Percentiles rank a stretch among this genome's conserved stretches.
These are phyloP conservation scores for Scomber scombrus DNA, from an alignment of 2,113 vertebrate species.

Conservation along the genomic window DNA sequence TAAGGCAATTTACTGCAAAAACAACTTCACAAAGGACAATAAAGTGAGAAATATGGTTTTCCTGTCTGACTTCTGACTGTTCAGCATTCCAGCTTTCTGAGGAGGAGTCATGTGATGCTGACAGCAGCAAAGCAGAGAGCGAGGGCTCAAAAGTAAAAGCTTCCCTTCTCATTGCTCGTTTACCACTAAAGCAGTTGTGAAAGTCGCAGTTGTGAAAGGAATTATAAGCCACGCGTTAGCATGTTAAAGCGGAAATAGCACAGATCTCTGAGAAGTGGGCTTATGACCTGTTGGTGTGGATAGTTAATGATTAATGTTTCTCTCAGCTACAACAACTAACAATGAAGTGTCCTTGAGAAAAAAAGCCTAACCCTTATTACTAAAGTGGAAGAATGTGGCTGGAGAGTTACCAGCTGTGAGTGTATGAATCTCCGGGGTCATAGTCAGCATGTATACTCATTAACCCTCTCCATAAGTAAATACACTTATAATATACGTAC, in stretches of 20 bases:
- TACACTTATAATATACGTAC: neutral
- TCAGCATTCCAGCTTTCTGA: slow-evolving; percentile 50
- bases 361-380: neutral
- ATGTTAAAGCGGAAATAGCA: slow-evolving; percentile 6
- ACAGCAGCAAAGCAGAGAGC: slow-evolving; percentile 41
- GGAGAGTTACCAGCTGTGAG: slow-evolving; percentile 32
- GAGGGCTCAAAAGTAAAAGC: slow-evolving; percentile 54
- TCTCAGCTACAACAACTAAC: neutral
- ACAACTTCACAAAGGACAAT: slow-evolving; percentile 70
- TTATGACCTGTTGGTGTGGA: neutral
- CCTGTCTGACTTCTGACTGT: slow-evolving; percentile 57
- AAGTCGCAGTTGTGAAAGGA: neutral
- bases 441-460: neutral
- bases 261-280: neutral
- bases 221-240: slow-evolving; percentile 4
- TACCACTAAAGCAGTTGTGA: slow-evolving; percentile 25
- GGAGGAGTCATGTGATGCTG: slow-evolving; percentile 66
- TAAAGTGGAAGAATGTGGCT: neutral
- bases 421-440: neutral
- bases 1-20: slow-evolving; percentile 70
- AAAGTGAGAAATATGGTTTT: slow-evolving; percentile 72
- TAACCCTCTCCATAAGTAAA: neutral
- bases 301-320: slow-evolving; percentile 22
- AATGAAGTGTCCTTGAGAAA: neutral
- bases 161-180: slow-evolving; percentile 40